Evolutionary conservation across 2,113 vertebrate species (phyloP), one percentile per base, ranked within the genome.

Genomic region (Hystrix brachyura): DNA sequence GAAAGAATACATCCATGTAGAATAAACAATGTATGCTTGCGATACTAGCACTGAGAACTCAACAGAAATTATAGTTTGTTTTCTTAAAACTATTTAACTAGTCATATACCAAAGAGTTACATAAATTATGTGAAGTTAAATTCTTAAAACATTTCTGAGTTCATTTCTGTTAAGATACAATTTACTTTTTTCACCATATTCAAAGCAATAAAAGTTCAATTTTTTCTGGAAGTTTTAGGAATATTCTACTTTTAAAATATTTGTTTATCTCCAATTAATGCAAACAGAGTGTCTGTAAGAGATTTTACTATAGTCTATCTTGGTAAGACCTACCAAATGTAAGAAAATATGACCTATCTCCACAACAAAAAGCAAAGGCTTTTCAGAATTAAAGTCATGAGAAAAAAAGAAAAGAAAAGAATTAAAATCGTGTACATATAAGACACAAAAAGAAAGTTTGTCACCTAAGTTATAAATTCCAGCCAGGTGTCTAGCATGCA

Each of bases 311-410:
- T 14, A 64, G 2, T 78, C 1, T 83, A 88, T 84, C 80, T 93
- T 88, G 15, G 32, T 9, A 91, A 57, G 76, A 79, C 1, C 51
- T 91, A 69, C 21, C n/a, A 87, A 34, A 83, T 48, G 2, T 87
- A 87, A 87, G 57, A 78, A 83, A 87, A 43, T 53, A 87, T 60
- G 83, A 43, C 34, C 87, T 3, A 84, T 57, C 32, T 51, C 60
- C n/a, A 79, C 18, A 69, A 65, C 43, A 5, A 94, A 29, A 91
- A 13, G 6, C 23, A 83, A 79, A 93, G 7, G 3, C 7, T 21
- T 93, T 95, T 87, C 32, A 96, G 62, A 94, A 71, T 87, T 93
- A 90, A 7, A 82, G 23, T 27, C 9, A 27, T n/a, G 23, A 38
- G 38, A 38, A 38, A 38, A 38, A 38, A 38, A 38, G 38, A 38